These are phyloP conservation scores for Candoia aspera DNA, from an alignment of 2,113 vertebrate species.

Conservation along the genomic window DNA sequence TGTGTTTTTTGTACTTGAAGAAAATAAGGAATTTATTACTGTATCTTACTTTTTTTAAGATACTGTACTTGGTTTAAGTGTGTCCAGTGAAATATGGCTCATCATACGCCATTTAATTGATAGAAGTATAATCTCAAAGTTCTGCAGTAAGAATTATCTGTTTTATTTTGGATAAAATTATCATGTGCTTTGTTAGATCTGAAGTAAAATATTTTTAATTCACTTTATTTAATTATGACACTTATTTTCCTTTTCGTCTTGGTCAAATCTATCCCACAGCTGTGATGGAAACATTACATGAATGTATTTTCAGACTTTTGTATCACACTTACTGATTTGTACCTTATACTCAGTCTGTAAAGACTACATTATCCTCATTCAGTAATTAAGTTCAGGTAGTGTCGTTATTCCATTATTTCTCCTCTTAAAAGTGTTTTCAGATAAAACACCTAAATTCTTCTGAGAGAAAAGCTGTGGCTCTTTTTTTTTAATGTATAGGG, in stretches of 20 bases:
- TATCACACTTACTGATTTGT: conserved; percentile 42
- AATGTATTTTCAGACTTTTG: conserved; percentile 45
- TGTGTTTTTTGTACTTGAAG: conserved; percentile 54
- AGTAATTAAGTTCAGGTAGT: conserved; percentile 51
- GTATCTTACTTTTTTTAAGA: conserved; percentile 23
- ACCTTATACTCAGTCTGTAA: conserved; percentile 55
- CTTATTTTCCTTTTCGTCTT: conserved; percentile 41
- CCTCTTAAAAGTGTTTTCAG: conserved; percentile 47
- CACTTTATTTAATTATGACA: not conserved
- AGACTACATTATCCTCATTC: conserved; percentile 54
- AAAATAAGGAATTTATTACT: conserved; percentile 46
- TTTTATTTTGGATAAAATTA: not conserved
- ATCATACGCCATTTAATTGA: not conserved
- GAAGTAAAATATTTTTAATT: not conserved
- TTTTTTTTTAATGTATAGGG: conserved; percentile 47
- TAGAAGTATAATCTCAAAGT: not conserved
- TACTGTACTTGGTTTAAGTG: not conserved
- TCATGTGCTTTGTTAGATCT: conserved; percentile 3
- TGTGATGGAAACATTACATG: not conserved
- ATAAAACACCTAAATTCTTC: conserved; percentile 47
- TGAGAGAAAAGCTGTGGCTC: conserved; percentile 56
- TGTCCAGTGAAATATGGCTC: not conserved
- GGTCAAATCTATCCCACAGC: conserved; percentile 12
- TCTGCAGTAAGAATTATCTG: not conserved
- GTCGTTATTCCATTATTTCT: conserved; percentile 50